phyloP scores from a whole-genome alignment of 2,113 vertebrate species.

The Riparia riparia region DNA sequence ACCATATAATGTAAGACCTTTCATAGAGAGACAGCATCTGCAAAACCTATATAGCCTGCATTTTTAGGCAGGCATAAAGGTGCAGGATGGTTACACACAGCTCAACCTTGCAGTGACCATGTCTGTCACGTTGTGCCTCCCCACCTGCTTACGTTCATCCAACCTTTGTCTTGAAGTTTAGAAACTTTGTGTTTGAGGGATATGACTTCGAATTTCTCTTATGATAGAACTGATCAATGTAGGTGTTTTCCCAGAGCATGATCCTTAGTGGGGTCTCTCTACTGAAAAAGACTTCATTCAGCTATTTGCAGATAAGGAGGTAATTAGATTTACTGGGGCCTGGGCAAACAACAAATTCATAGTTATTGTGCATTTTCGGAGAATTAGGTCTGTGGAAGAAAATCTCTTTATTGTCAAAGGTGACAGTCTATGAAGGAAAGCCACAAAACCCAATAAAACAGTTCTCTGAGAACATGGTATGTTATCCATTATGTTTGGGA shows the following conservation, averaged over 20 bases:
- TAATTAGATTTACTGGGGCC: background rate
- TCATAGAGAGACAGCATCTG: background rate
- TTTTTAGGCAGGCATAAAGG: background rate
- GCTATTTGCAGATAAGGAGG: background rate
- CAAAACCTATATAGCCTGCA: background rate
- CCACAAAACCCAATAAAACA: background rate
- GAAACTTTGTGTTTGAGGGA: background rate
- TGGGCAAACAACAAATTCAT: background rate
- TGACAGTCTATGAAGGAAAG: background rate
- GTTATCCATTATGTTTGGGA: background rate
- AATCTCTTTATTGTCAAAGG: background rate
- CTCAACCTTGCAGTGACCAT: fast-evolving
- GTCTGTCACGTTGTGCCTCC: background rate
- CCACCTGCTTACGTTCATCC: background rate
- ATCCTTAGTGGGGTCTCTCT: background rate
- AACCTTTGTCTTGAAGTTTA: background rate
- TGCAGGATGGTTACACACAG: background rate
- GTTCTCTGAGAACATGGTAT: background rate
- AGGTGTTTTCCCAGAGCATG: background rate
- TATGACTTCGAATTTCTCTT: background rate
- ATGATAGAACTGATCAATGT: background rate
- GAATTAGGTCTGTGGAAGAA: background rate
- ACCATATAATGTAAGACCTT: background rate
- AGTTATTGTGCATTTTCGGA: background rate
- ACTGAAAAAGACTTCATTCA: background rate